Conservation (phyloP, 1,140 invertebrate species). For the Anagrus nilaparvatae region DNA sequence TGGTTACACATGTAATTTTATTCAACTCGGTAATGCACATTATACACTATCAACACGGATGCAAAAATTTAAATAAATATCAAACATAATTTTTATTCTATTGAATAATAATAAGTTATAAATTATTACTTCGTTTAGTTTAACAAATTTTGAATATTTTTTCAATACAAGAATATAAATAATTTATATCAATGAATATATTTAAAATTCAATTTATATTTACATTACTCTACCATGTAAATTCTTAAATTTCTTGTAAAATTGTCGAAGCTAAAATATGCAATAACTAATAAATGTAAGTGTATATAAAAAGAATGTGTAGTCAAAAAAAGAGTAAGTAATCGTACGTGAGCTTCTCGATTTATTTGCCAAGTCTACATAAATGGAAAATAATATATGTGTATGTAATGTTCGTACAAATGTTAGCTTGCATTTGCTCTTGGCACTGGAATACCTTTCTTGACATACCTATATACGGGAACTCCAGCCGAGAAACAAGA, state of each 20-base stretch:
- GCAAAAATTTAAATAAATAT: no score
- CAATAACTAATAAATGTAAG: slow-evolving; percentile 8
- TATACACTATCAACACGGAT: no score
- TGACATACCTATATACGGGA: no score
- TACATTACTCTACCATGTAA: neutral
- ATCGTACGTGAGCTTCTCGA: slow-evolving; percentile 1
- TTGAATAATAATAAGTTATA: neutral
- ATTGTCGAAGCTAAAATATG: no score
- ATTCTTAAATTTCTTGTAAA: slow-evolving; percentile 3
- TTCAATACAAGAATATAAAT: neutral
- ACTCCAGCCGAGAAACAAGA: no score
- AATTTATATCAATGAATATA: neutral
- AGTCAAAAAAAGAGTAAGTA: neutral
- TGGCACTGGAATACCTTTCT: slow-evolving; percentile 22
- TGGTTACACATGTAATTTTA: no score
- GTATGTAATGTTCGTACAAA: slow-evolving; percentile 3
- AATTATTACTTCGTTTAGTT: neutral
- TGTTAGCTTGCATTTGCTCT: slow-evolving; percentile 19
- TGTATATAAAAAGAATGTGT: slow-evolving; percentile 1
- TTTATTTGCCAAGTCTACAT: no score
- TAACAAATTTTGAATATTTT: neutral
- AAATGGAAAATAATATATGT: no score
- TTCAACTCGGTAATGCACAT: no score
- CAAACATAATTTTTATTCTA: slow-evolving; percentile 5
- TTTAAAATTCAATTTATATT: neutral